Percentiles rank a stretch among this genome's conserved stretches.
Evolutionary conservation across 2,113 vertebrate genomes (phyloP).

Genomic region (cat (Felis catus)): F.catus_Fca126_mat1.0 CM031414.1:14599001-14599500

Average conservation of each 20-base stretch:
- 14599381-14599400: not conserved
- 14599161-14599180: not conserved
- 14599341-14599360: not conserved
- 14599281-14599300: not conserved
- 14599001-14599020: too few species aligned
- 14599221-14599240: not conserved
- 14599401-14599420: not conserved
- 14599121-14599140: not conserved
- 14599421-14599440: not conserved
- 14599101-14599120: not conserved
- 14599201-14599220: not conserved
- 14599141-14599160: not conserved
- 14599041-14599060: too few species aligned
- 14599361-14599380: not conserved
- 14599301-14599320: not conserved
- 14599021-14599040: too few species aligned
- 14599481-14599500: not conserved
- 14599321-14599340: not conserved
- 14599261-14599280: not conserved
- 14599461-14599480: not conserved
- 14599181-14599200: not conserved
- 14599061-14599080: not conserved
- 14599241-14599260: not conserved
- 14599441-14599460: not conserved
- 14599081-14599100: not conserved